Evolutionary conservation across 1,140 invertebrate species (phyloP), one percentile per base, ranked within the genome.

Genomic region (Sycophaga agraensis): DNA sequence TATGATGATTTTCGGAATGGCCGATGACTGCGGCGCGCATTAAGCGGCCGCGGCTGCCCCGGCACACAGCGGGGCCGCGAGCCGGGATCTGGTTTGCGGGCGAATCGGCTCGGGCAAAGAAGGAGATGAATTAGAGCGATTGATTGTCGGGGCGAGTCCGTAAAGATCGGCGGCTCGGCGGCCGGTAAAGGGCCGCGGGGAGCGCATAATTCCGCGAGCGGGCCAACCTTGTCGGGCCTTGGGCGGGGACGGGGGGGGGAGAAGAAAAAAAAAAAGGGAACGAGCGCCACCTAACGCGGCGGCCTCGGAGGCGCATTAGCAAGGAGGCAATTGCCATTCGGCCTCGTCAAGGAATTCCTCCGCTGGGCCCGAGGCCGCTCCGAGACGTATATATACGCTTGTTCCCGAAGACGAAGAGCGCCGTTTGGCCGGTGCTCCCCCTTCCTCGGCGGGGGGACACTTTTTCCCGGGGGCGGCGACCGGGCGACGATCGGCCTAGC

Each of bases 331-430:
- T 60, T 60, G 40, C 49, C 40, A 60, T 60, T 60, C 58, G 22
- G 53, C 49, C 53, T 60, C 49, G 49, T 60, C 49, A 53, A 60
- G 40, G 31, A 59, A 59, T 59, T 48, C 43, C 34, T 28, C 22
- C 17, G n/a, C 37, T 40, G 6, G 17, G 16, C 19, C 42, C 14
- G n/a, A n/a, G 9, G 6, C n/a, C n/a, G 6, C 14, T 39, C 37
- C n/a, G n/a, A n/a, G n/a, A 31, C 11, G 11, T 31, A 31, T 31
- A 31, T 31, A 31, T 31, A 31, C 28, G 28, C 28, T 63, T 53
- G 46, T 58, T 63, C 16, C 14, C 61, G 61, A 58, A 58, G 61
- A 63, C 53, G 61, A 51, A 63, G 19, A 57, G 48, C 61, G 61
- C 45, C 39, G 48, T 63, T 57, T 58, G 26, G 54, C 57, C 37